Evolutionary conservation across 1,140 invertebrate species (phyloP), one percentile per base, ranked within the genome.

Genomic region (Neodiprion lecontei): DNA sequence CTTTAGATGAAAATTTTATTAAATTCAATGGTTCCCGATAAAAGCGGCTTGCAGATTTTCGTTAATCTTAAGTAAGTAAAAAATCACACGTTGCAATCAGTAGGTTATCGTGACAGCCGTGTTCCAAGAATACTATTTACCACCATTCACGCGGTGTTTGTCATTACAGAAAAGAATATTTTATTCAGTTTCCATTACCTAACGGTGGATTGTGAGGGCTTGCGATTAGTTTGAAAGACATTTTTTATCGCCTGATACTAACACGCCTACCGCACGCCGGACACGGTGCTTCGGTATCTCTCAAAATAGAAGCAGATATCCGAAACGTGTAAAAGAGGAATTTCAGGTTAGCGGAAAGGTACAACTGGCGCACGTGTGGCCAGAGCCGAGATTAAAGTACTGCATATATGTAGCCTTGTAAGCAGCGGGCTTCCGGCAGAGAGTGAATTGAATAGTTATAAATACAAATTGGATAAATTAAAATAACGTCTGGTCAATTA

Each of bases 191-290:
- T 49, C 11, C 72, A 73, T 49, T 79, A 87, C 86, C 84, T 67
- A 82, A 68, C 0, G 86, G 82, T 67, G 81, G 81, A 76, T 82
- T 77, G n/a, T 77, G 75, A 1, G 78, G 72, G 77, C 82, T 82
- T 49, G 82, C 78, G 9, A 79, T 71, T 8, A 87, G 77, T 72
- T 84, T 84, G 0, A 82, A 74, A 75, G 74, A 72, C 83, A 86
- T 87, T 70, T 77, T 83, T 61, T n/a, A n/a, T 61, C 53, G 28
- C 28, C 28, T 40, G 1, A 3, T 40, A 4, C 28, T 40, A 40
- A 40, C 28, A 3, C 28, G 28, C 28, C 28, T 40, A 40, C 2
- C 28, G 28, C 28, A 40, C 28, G 28, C 28, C 28, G 28, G 28
- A 1, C 5, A 40, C 28, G 28, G 28, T 40, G 28, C 28, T 40